Conservation (phyloP, 1,140 invertebrate species). For the Solenopsis invicta region DNA sequence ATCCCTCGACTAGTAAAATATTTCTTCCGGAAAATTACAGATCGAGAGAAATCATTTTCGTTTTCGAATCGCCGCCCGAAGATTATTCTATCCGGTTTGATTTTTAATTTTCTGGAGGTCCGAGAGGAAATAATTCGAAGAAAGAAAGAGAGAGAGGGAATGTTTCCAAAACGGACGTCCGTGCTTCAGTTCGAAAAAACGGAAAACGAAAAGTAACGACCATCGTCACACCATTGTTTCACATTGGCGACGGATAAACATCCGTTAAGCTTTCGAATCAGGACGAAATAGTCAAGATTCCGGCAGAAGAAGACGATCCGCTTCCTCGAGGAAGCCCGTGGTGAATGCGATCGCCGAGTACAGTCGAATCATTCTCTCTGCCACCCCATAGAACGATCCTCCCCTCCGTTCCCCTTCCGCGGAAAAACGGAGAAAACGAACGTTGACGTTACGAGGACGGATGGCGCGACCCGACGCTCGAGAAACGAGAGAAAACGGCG, state of each 20-base stretch:
- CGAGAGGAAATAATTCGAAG: background rate
- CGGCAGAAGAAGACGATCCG: slow-evolving; percentile 44
- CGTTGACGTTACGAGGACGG: slow-evolving; percentile 66
- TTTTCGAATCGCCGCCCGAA: background rate
- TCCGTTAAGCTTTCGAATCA: slow-evolving; percentile 22
- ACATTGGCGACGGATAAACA: slow-evolving; percentile 41
- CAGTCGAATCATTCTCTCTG: slow-evolving; percentile 23
- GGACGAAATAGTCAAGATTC: slow-evolving; percentile 61
- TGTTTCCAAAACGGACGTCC: background rate
- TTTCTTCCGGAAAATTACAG: slow-evolving; percentile 41
- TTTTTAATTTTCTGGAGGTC: background rate
- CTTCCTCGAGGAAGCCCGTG: background rate
- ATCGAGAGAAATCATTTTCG: background rate
- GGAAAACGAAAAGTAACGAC: slow-evolving; percentile 8
- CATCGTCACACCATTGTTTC: slow-evolving; percentile 9
- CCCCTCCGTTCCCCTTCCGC: background rate
- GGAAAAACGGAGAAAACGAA: slow-evolving; percentile 47
- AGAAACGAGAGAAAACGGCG: slow-evolving; percentile 54
- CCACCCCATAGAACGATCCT: background rate
- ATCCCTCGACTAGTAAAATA: slow-evolving; percentile 32
- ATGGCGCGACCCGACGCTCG: slow-evolving; percentile 41
- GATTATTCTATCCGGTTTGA: slow-evolving; percentile 6
- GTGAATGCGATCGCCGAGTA: slow-evolving; percentile 36
- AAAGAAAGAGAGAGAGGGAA: background rate
- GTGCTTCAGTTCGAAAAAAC: background rate